Conservation (phyloP, 2,888 invertebrate genomes). For the Anodontia alba region DNA sequence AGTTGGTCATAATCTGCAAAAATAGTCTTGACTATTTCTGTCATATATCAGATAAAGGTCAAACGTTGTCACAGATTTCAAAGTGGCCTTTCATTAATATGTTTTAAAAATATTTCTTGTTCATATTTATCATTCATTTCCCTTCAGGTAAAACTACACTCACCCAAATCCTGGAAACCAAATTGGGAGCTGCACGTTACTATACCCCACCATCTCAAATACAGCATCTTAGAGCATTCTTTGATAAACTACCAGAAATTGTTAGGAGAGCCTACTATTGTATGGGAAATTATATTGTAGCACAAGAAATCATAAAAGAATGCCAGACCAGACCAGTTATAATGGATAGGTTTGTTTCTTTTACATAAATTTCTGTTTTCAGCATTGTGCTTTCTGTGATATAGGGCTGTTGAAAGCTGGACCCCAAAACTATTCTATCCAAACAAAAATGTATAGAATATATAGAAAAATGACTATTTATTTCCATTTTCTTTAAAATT, state of each 20-base stretch:
- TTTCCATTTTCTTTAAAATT: too few species aligned
- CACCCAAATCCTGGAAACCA: slow-evolving; percentile 62
- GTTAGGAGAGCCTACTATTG: slow-evolving; percentile 72
- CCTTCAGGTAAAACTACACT: slow-evolving; percentile 73
- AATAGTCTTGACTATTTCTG: too few species aligned
- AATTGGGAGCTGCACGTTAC: slow-evolving; percentile 58
- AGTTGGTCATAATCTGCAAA: too few species aligned
- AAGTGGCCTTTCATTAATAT: too few species aligned
- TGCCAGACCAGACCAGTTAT: slow-evolving; percentile 69
- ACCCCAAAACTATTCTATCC: too few species aligned
- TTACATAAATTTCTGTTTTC: neutral
- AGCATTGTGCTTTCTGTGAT: too few species aligned
- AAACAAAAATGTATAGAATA: too few species aligned
- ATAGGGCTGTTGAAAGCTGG: too few species aligned
- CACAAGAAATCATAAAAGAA: slow-evolving; percentile 62
- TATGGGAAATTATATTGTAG: slow-evolving; percentile 74
- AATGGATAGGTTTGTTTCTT: slow-evolving; percentile 71
- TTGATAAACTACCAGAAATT: slow-evolving; percentile 69
- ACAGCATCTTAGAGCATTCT: slow-evolving; percentile 58
- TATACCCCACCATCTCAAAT: slow-evolving; percentile 68
- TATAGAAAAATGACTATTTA: too few species aligned
- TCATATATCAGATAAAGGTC: too few species aligned
- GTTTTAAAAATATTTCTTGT: neutral
- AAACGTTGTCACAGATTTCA: too few species aligned
- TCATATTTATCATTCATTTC: neutral